Evolutionary conservation across 2,888 invertebrate genomes (phyloP), one percentile per base, ranked within the genome.

Genomic region (Drosophila cracens): DNA sequence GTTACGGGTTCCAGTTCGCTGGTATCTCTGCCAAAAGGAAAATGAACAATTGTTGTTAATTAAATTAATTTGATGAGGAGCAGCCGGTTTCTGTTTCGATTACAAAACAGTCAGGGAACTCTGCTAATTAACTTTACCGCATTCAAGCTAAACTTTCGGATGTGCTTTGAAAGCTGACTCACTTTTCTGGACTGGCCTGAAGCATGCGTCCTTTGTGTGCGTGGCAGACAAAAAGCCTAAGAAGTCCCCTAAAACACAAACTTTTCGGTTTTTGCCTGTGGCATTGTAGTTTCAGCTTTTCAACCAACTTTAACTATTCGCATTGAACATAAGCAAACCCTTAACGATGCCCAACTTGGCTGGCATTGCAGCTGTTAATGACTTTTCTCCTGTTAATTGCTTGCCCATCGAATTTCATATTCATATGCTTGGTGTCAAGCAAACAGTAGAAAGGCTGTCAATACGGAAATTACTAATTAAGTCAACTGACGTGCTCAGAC

Each of bases 1-100:
- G 94, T 94, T 18, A 96, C 95, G 74, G 95, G 95, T 51, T 96
- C 94, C 33, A 97, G 93, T 89, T 97, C 97, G 74, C 94, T 95
- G 1, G 96, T 95, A 87, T 97, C 97, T 88, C 97, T 97, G 94
- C 53, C 29, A 38, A 57, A 66, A 66, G 18, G 59, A 43, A 71
- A 64, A 40, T 49, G 53, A 51, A 48, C 34, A 68, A 70, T 40
- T 49, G 48, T 46, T 13, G 54, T 73, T 78, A 78, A 56, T 70
- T 83, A 52, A 75, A 65, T 66, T 66, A 58, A 63, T 62, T 68
- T 66, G 56, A 57, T 38, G 46, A 62, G 33, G 6, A 71, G 69
- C 69, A 58, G 51, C 36, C 51, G 65, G 52, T 31, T 43, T 10
- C 29, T 7, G 21, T 46, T 46, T 46, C 46, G 21, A 60, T 31